Conservation (phyloP, 2,113 vertebrate genomes). For the Amblyornis subalaris region DNA sequence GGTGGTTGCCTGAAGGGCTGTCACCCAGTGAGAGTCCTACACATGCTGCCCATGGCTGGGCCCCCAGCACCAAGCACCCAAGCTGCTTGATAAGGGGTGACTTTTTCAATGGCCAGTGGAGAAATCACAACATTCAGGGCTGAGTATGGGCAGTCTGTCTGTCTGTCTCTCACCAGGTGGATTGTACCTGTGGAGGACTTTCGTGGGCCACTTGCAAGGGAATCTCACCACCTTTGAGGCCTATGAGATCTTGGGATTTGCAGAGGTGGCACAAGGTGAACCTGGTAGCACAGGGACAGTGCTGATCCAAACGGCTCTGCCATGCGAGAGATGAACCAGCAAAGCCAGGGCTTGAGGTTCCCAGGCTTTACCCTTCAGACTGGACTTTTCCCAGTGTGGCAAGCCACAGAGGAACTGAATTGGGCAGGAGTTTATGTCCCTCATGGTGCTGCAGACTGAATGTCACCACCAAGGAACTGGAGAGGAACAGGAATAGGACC, state of each 20-base stretch:
- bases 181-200: not conserved
- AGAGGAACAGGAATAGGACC: not conserved
- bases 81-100: not conserved
- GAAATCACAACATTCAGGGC: not conserved
- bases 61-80: not conserved
- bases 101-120: not conserved
- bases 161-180: not conserved
- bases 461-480: not conserved
- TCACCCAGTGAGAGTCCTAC: not conserved
- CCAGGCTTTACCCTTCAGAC: not conserved
- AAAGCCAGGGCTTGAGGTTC: not conserved
- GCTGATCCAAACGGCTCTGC: not conserved
- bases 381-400: not conserved
- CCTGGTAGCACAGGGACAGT: not conserved
- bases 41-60: rapidly evolving
- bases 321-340: not conserved
- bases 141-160: not conserved
- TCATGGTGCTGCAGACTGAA: not conserved
- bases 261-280: not conserved
- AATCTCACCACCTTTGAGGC: not conserved
- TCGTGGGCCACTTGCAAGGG: not conserved
- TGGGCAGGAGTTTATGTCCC: not conserved
- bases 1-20: not conserved
- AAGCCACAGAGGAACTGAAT: not conserved
- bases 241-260: not conserved